These are phyloP conservation scores for Hydractinia symbiolongicarpus DNA, from an alignment of 30 jellyfish, hydroid and myxozoan species.

Conservation along the genomic window DNA sequence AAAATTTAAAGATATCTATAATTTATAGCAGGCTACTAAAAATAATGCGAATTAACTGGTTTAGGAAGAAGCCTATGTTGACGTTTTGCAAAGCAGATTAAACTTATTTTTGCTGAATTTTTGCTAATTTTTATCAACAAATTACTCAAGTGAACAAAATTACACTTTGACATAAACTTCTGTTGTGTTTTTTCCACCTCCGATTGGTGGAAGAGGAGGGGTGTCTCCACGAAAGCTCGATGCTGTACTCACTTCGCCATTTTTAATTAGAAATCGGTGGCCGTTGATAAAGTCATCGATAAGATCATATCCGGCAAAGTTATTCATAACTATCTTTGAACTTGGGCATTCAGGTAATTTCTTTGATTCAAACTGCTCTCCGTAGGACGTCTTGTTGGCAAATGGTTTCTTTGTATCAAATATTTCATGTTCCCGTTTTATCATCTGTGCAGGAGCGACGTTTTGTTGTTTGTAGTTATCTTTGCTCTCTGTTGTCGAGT, in stretches of 20 bases:
- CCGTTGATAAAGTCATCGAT: constrained; percentile 13
- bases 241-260: constrained; percentile 1
- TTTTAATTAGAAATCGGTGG: constrained; percentile 1
- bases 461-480: constrained; percentile 1
- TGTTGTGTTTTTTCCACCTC: not conserved
- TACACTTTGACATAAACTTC: constrained; percentile 4
- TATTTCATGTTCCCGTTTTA: constrained; percentile 20
- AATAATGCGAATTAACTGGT: no score
- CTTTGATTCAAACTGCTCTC: constrained; percentile 4
- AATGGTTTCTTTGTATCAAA: not conserved
- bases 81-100: no score
- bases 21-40: no score
- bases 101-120: no score
- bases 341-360: constrained; percentile 14
- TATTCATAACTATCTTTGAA: constrained; percentile 2
- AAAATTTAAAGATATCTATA: no score
- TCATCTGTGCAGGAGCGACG: constrained; percentile 5
- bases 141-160: not conserved
- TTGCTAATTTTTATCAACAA: no score
- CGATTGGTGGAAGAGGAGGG: constrained; percentile 21
- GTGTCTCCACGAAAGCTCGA: not conserved
- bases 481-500: constrained; percentile 5
- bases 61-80: no score
- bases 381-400: constrained; percentile 13
- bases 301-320: constrained; percentile 4